These are phyloP conservation scores for Antechinus flavipes DNA, from an alignment of 2,113 vertebrate species.

Conservation along the genomic window DNA sequence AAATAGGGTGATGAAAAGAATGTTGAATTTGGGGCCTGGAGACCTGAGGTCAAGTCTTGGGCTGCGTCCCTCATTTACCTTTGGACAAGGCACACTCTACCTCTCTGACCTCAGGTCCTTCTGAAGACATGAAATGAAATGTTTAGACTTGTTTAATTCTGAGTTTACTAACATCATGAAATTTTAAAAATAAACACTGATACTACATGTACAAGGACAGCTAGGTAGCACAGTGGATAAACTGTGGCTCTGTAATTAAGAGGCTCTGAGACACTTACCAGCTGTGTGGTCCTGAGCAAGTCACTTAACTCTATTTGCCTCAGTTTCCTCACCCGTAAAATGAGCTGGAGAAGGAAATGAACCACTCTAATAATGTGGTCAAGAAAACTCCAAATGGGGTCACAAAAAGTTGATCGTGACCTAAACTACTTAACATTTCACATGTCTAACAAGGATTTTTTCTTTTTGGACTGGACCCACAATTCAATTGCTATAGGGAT, in stretches of 20 bases:
- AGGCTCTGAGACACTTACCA: not conserved
- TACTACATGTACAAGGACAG: not conserved
- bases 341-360: not conserved
- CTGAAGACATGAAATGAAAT: no score
- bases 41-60: not conserved
- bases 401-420: not conserved
- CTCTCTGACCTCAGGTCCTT: not conserved
- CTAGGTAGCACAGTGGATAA: not conserved
- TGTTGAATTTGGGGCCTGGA: not conserved
- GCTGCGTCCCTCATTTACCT: not conserved
- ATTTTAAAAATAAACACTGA: not conserved
- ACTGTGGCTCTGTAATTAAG: not conserved
- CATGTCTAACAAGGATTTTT: not conserved
- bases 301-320: not conserved
- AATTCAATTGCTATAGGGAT: not conserved
- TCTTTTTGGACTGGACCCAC: not conserved
- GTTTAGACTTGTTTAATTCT: not conserved
- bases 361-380: not conserved
- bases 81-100: not conserved
- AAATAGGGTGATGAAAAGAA: not conserved
- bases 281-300: not conserved
- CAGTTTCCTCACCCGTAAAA: not conserved
- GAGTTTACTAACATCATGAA: not conserved
- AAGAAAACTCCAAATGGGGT: not conserved
- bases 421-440: not conserved